Evolutionary conservation across 2,888 invertebrate species (phyloP), one percentile per base, ranked within the genome.

Genomic region (Protophormia terraenovae): DNA sequence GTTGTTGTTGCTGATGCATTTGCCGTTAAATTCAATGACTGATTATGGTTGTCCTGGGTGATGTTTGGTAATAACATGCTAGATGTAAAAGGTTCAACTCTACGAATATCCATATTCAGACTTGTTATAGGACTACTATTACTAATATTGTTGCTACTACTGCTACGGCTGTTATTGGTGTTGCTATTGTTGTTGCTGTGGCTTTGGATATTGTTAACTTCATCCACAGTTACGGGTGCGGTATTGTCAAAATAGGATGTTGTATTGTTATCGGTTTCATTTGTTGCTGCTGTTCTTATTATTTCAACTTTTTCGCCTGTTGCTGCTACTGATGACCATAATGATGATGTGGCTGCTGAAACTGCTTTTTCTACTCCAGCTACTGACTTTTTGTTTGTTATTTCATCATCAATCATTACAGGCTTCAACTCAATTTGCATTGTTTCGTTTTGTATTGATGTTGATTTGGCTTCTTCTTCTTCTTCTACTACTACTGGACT

Each of bases 361-460:
- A n/a, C n/a, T n/a, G n/a, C n/a, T n/a, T n/a, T n/a, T n/a, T n/a
- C n/a, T n/a, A n/a, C n/a, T n/a, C n/a, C n/a, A n/a, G n/a, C n/a
- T n/a, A n/a, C n/a, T n/a, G n/a, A n/a, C n/a, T n/a, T n/a, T 85
- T 82, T 85, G 78, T 85, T 85, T 85, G 64, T 78, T 82, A 55
- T 85, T 78, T 82, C 82, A 66, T 85, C 85, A 85, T 85, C 82
- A 85, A 85, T 85, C 85, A 85, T 85, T 82, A 71, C 64, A 64
- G 62, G 41, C 41, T 66, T 32, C 69, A 47, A 67, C 55, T 81
- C 73, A 69, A 66, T 79, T 75, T 81, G 80, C 67, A 62, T 73
- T 81, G 75, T 76, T 84, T 67, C 66, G 41, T 75, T 64, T 71
- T 76, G 45, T 45, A 38, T 71, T 12, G 64, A 19, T 73, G 66